A percentile compares a stretch with the other conserved stretches of the same genome.
Conservation (phyloP, 2,888 invertebrate genomes). For the Mechanitis messenoides region DNA sequence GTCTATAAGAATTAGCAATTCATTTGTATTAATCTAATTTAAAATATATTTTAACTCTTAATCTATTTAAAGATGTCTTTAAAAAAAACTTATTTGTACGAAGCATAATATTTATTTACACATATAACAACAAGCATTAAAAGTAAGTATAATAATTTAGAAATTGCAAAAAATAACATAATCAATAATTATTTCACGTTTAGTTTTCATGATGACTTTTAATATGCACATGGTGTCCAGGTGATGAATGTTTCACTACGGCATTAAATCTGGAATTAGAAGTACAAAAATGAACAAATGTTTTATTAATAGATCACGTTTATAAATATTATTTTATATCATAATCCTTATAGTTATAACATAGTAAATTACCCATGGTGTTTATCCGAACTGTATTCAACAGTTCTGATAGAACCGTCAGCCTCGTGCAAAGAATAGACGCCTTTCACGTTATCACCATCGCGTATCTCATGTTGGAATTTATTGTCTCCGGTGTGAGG, state of each 20-base stretch:
- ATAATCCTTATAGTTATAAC: too few relatives aligned
- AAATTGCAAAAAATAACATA: constrained; percentile 25
- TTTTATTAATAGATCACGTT: too few relatives aligned
- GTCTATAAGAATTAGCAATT: constrained; percentile 12
- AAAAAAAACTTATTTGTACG: constrained; percentile 25
- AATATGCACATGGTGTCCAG: constrained; percentile 60
- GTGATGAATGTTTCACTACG: constrained; percentile 74
- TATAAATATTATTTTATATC: too few relatives aligned
- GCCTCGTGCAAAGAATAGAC: constrained; percentile 78
- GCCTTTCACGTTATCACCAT: constrained; percentile 80
- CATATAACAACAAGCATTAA: constrained; percentile 64
- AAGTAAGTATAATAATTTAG: constrained; percentile 30
- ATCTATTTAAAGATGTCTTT: background rate
- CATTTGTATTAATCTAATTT: background rate
- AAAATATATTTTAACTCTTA: background rate
- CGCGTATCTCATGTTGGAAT: constrained; percentile 75
- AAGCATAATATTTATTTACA: constrained; percentile 45
- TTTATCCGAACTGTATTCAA: constrained; percentile 78
- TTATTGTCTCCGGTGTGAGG: constrained; percentile 79
- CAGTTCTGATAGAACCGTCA: constrained; percentile 77
- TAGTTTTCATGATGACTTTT: constrained; percentile 52
- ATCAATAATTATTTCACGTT: constrained; percentile 22
- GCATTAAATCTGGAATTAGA: constrained; percentile 71
- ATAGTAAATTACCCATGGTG: constrained; percentile 65
- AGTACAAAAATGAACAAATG: too few relatives aligned